Evolutionary conservation across 2,113 vertebrate species (phyloP), one percentile per base, ranked within the genome.

Genomic region (Donacobius atricapilla): DNA sequence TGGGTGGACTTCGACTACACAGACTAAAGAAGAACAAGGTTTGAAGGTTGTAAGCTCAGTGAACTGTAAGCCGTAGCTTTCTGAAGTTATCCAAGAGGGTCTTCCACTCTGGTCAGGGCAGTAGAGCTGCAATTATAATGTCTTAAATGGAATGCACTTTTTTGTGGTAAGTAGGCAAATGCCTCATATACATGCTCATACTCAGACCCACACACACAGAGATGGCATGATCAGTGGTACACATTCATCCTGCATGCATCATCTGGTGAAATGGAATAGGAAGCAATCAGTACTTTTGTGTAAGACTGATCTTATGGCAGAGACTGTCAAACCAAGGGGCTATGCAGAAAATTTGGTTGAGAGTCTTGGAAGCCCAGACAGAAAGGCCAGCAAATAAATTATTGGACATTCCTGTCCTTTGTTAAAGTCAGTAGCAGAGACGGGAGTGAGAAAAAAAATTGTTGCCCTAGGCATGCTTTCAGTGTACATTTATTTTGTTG

Each of bases 381-480:
- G 11, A 10, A 39, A 89, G 2, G 13, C 27, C 25, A 91, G 68
- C 22, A 61, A 76, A 79, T 15, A 81, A 87, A 82, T 64, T 71
- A 61, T 19, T 84, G 65, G 31, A 56, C 7, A 33, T 22, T 90
- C 83, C 56, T 79, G 69, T 75, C 56, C 80, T 79, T 81, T 87
- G 53, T 68, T 84, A 64, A 71, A 92, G 37, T 72, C 81, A 61
- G 44, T 81, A 51, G n/a, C 53, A 77, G 78, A 90, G 35, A 91
- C 65, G 33, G 13, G 42, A 82, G 47, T 77, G 76, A 94, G 90
- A 45, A 68, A 93, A 78, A 88, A 89, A 58, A 37, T 24, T 3
- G 10, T 37, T 95, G 87, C 54, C 88, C 31, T 61, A 60, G 84
- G 81, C 94, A 63, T 83, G 71, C 64, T 95, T 96, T 93, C 91